phyloP scores from a whole-genome alignment of 2,113 vertebrate genomes.

The Fukomys damarensis region DNA sequence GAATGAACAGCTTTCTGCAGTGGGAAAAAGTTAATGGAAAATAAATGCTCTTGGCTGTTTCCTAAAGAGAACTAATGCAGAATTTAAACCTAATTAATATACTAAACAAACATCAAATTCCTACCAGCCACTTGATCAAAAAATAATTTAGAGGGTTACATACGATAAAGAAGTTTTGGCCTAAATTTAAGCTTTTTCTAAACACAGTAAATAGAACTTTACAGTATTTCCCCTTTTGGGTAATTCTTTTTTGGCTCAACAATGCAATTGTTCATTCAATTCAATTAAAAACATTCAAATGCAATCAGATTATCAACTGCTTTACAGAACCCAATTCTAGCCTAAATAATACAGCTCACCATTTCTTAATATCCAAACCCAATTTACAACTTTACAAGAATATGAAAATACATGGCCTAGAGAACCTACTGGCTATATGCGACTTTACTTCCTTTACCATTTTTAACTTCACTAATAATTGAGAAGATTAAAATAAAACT shows the following conservation, averaged over 20 bases:
- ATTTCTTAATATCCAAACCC: neutral
- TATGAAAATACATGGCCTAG: neutral
- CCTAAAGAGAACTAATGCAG: slow-evolving; percentile 31
- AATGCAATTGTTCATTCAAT: neutral
- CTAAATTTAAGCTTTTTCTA: slow-evolving; percentile 48
- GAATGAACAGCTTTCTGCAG: neutral
- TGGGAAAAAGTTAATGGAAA: slow-evolving; percentile 35
- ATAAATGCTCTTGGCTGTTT: slow-evolving; percentile 37
- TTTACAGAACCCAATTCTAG: slow-evolving; percentile 40
- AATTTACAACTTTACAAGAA: neutral
- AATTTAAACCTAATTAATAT: slow-evolving; percentile 29
- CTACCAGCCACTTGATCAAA: slow-evolving; percentile 17
- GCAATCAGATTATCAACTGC: neutral
- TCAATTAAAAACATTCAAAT: slow-evolving; percentile 49
- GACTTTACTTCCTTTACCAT: neutral
- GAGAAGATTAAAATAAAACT: slow-evolving; percentile 61
- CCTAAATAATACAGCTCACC: neutral
- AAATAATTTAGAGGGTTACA: neutral
- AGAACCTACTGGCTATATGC: neutral
- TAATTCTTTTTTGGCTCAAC: slow-evolving; percentile 53
- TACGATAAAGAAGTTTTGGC: neutral
- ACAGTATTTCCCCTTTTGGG: neutral
- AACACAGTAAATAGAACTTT: neutral
- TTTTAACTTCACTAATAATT: slow-evolving; percentile 44
- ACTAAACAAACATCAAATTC: slow-evolving; percentile 46